Percentiles rank a stretch among this genome's conserved stretches.
Conservation (phyloP, 1,140 invertebrate genomes). For the Drosophila murphyi region DNA sequence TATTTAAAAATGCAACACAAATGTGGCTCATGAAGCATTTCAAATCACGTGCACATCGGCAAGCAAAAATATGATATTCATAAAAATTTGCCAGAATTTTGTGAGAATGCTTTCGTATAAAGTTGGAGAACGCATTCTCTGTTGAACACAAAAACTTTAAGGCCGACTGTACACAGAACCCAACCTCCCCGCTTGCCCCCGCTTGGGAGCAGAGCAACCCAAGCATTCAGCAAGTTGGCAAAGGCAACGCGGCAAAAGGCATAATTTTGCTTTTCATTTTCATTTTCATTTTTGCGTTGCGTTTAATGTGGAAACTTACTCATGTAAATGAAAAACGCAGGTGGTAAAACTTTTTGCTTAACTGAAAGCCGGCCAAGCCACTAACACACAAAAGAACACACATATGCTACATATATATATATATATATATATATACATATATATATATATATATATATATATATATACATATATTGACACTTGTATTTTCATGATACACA, state of each 20-base stretch:
- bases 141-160: slow-evolving; percentile 17
- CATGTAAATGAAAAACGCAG: slow-evolving; percentile 78
- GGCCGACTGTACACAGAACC: background rate
- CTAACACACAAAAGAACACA: slow-evolving; percentile 8
- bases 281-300: slow-evolving; percentile 52
- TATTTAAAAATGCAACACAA: slow-evolving; percentile 20
- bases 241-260: slow-evolving; percentile 42
- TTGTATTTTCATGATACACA: slow-evolving; percentile 62
- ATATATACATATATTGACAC: slow-evolving; percentile 55
- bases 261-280: slow-evolving; percentile 71
- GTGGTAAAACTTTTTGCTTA: slow-evolving; percentile 68
- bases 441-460: background rate
- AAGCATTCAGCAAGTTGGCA: slow-evolving; percentile 19
- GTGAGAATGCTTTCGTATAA: slow-evolving; percentile 27
- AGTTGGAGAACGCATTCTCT: slow-evolving; percentile 29
- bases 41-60: slow-evolving; percentile 29
- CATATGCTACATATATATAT: too few relatives aligned
- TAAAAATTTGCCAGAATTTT: slow-evolving; percentile 32
- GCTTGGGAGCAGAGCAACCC: background rate
- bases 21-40: background rate
- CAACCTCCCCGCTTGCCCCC: background rate
- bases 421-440: too few relatives aligned
- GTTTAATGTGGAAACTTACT: slow-evolving; percentile 79
- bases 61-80: background rate
- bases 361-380: slow-evolving; percentile 45